Evolutionary conservation across 1,140 invertebrate species (phyloP).

Genomic region (Pseudomyrmex sp.): DNA sequence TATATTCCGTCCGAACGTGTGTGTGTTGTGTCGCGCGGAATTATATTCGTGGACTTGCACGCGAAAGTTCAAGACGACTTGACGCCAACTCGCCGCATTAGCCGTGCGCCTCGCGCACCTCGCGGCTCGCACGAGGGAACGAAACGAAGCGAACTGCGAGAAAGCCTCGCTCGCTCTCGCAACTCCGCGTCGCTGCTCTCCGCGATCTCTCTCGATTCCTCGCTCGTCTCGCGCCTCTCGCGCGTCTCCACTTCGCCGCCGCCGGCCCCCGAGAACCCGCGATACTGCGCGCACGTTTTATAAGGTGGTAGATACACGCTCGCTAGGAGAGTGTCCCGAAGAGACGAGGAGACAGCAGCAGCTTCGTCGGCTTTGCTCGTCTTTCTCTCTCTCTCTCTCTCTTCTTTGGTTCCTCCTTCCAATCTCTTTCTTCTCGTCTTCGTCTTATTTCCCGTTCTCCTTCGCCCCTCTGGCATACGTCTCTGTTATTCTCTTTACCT

Average conservation of each 20-base stretch:
- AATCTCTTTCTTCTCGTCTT: conserved; percentile 8
- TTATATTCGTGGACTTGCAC: background rate
- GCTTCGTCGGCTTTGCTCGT: conserved; percentile 40
- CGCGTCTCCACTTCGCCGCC: conserved; percentile 6
- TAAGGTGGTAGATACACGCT: conserved; percentile 49
- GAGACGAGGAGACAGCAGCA: conserved; percentile 55
- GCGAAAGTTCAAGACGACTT: background rate
- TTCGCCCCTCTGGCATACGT: conserved; percentile 22
- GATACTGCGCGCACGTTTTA: conserved; percentile 52
- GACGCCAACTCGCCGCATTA: conserved; percentile 36
- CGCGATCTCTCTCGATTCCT: conserved; percentile 2
- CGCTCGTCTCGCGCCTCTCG: conserved; percentile 14
- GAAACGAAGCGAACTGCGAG: conserved; percentile 47
- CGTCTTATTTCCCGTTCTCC: conserved; percentile 13
- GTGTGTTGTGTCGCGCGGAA: background rate
- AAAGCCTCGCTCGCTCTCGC: conserved; percentile 31
- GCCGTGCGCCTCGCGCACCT: background rate
- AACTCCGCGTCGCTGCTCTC: background rate
- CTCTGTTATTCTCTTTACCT: conserved; percentile 41
- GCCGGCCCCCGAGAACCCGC: conserved; percentile 15
- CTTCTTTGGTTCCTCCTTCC: background rate
- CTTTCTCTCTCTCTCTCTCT: background rate
- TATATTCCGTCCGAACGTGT: background rate
- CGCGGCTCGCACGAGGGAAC: conserved; percentile 15
- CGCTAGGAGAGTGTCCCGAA: conserved; percentile 61